phyloP scores from a whole-genome alignment of 2,113 vertebrate genomes.

The Heliornis fulica region DNA sequence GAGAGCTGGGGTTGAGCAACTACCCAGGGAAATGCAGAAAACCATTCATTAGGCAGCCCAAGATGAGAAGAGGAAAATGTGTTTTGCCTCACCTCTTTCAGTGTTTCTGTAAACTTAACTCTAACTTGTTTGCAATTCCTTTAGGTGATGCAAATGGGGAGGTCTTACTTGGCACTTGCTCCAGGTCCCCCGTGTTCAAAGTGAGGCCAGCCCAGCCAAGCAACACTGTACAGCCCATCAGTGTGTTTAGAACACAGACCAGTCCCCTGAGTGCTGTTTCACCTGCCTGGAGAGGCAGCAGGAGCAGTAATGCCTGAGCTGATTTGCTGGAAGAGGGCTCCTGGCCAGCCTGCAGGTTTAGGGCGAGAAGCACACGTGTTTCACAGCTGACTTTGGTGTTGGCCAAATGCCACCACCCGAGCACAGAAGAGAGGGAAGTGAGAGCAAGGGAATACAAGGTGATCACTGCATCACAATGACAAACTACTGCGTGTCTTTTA shows the following conservation, averaged over 20 bases:
- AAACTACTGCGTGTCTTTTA: constrained; percentile 51
- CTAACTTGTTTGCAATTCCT: not conserved
- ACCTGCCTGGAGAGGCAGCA: not conserved
- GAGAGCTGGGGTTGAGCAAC: not conserved
- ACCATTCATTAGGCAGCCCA: not conserved
- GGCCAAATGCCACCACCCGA: not conserved
- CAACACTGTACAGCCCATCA: not conserved
- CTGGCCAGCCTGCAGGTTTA: not conserved
- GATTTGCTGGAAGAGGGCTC: not conserved
- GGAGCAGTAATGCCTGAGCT: not conserved
- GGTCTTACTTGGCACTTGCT: not conserved
- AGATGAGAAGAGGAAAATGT: not conserved
- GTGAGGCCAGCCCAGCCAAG: not conserved
- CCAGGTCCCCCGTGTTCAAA: not conserved
- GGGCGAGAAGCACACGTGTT: not conserved
- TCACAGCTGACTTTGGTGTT: not conserved
- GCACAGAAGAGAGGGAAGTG: not conserved
- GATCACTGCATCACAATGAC: not conserved
- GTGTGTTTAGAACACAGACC: not conserved
- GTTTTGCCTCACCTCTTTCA: not conserved
- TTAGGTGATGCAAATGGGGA: not conserved
- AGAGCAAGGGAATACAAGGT: not conserved
- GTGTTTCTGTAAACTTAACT: not conserved
- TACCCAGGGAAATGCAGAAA: not conserved
- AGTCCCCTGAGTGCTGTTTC: not conserved